Conservation (phyloP, 2,113 vertebrate genomes). For the Thalassoma bifasciatum region DNA sequence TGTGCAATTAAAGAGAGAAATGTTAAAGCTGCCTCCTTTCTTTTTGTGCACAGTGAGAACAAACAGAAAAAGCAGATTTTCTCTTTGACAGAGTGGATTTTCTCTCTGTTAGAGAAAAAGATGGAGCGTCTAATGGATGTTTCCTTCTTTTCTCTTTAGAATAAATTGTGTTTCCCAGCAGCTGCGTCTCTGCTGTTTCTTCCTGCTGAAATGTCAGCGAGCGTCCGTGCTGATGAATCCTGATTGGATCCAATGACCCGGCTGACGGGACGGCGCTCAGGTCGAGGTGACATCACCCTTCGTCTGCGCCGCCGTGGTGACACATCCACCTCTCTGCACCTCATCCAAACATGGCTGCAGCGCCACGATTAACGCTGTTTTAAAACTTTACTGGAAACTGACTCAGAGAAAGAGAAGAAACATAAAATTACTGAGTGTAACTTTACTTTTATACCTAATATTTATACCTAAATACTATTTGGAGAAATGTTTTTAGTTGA, state of each 20-base stretch:
- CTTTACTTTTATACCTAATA: too few relatives aligned
- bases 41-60: neutral
- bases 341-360: neutral
- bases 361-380: too few relatives aligned
- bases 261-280: neutral
- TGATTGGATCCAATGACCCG: conserved; percentile 27
- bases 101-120: neutral
- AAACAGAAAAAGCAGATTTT: neutral
- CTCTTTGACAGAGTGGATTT: conserved; percentile 1
- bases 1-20: neutral
- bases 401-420: too few relatives aligned
- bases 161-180: conserved; percentile 7
- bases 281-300: conserved; percentile 27
- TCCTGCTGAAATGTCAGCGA: conserved; percentile 26
- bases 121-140: neutral
- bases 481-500: too few relatives aligned
- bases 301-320: conserved; percentile 30
- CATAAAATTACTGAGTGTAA: too few relatives aligned
- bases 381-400: too few relatives aligned
- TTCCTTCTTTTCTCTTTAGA: neutral
- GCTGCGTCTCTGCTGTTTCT: neutral
- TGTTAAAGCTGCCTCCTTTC: neutral
- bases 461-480: too few relatives aligned
- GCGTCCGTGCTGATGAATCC: conserved; percentile 31
- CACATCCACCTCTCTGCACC: neutral